phyloP scores from a whole-genome alignment of 2,888 invertebrate species.

The Amphipoea lucens region DNA sequence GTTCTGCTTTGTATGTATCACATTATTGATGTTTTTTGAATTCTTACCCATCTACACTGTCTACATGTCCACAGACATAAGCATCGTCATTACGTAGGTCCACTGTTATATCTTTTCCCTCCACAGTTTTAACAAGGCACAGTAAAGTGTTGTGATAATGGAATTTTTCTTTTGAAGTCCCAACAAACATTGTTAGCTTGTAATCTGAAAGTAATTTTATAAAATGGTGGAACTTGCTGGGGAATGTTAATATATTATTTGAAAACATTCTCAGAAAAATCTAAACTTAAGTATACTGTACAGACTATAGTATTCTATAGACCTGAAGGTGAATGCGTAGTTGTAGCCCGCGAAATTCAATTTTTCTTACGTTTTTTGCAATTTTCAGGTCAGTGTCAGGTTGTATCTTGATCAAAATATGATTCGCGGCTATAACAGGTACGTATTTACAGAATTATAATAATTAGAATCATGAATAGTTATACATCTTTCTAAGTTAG shows the following conservation, averaged over 20 bases:
- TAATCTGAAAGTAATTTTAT: conserved; percentile 31
- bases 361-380: no score
- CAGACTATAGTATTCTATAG: not conserved
- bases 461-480: no score
- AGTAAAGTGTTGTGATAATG: conserved; percentile 91
- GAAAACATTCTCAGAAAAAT: not conserved
- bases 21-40: not conserved
- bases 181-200: conserved; percentile 75
- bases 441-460: no score
- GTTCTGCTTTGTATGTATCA: not conserved
- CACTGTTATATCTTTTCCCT: conserved; percentile 91
- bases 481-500: no score
- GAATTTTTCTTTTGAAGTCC: conserved; percentile 83
- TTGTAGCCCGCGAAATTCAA: no score
- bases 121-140: conserved; percentile 91
- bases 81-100: conserved; percentile 93
- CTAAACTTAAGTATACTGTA: not conserved
- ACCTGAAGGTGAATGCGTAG: no score
- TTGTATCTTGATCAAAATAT: no score
- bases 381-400: no score
- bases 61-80: conserved; percentile 91
- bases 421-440: no score
- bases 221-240: not conserved
- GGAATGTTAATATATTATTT: not conserved
- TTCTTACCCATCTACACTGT: conserved; percentile 92